A percentile compares a stretch with the other conserved stretches of the same genome.
These are phyloP conservation scores for Ylistrum balloti DNA, from an alignment of 1,140 invertebrate species.

Conservation along the genomic window DNA sequence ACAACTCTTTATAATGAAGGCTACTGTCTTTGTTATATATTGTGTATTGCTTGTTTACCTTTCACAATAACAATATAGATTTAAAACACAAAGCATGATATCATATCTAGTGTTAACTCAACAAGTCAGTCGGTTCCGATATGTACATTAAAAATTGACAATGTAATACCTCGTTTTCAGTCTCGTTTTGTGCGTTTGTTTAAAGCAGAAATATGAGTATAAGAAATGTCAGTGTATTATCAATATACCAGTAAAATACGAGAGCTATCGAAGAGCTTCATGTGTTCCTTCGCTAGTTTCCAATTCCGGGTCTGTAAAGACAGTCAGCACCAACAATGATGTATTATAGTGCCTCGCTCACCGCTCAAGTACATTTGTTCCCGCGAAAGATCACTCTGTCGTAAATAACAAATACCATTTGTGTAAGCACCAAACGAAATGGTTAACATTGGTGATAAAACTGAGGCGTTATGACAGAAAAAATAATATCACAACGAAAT, in stretches of 20 bases:
- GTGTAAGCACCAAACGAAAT: not conserved
- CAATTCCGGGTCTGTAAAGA: not conserved
- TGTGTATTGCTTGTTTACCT: too few species aligned
- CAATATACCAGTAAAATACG: not conserved
- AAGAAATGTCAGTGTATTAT: not conserved
- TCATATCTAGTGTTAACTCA: not conserved
- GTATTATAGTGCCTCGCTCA: not conserved
- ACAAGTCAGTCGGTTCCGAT: too few species aligned
- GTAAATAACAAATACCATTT: not conserved
- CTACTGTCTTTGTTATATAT: too few species aligned
- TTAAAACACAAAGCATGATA: not conserved
- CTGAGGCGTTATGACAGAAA: not conserved
- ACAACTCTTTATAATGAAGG: too few species aligned
- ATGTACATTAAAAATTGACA: not conserved
- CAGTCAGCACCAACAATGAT: not conserved
- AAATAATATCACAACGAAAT: not conserved
- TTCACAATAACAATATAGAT: not conserved
- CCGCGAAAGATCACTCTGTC: not conserved
- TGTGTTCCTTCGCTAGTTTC: slow-evolving; percentile 3
- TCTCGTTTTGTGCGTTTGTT: not conserved
- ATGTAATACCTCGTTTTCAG: not conserved
- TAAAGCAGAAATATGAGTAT: not conserved
- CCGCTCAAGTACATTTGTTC: not conserved
- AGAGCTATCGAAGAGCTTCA: not conserved
- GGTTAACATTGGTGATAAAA: not conserved